Base-by-base conservation (phyloP, 2,888 invertebrate genomes). In the Protodeltote pygarga region DNA sequence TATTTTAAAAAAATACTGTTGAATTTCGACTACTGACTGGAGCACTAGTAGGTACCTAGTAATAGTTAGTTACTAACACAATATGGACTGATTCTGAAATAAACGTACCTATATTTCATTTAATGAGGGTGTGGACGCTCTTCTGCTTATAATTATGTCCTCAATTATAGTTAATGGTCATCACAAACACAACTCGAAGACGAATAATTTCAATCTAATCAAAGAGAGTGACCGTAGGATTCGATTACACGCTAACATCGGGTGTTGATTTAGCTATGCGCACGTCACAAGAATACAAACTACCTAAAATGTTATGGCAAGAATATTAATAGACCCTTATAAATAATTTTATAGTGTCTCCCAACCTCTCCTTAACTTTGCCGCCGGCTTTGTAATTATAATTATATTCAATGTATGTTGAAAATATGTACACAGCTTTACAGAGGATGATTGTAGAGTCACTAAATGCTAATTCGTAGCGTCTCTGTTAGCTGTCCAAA, bases 171-270 rank as follows among this genome's bases (percentile, higher is more conserved):
- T 8, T 46, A 46, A 42, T 60, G 32, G 38, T 41, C 6, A 20
- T 35, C 6, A 21, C 15, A 40, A 31, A 42, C 14, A 60, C 42
- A 46, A 16, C 10, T 38, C 25, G 44, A 42, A 59, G 28, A 40
- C n/a, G 17, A 44, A 42, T 33, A 23, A 42, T 47, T 51, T 31
- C 4, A 32, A 39, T 35, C 20, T 29, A 68, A 68, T 65, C 50
- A 53, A 21, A 20, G 39, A 47, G 42, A 69, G 58, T 65, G 61
- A 44, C 29, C 28, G 17, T 49, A 41, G 38, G 38, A 42, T 39
- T 25, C 13, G 17, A 49, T 46, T 46, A 34, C 9, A 34, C n/a
- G 6, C 23, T 9, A 40, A 46, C 3, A 27, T 24, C n/a, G 6
- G 39, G 15, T 29, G 6, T 25, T 13, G 10, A 41, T 25, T 25